Evolutionary conservation across 1,140 invertebrate species (phyloP), one percentile per base, ranked within the genome.

Genomic region (Ceratosolen fusciceps): DNA sequence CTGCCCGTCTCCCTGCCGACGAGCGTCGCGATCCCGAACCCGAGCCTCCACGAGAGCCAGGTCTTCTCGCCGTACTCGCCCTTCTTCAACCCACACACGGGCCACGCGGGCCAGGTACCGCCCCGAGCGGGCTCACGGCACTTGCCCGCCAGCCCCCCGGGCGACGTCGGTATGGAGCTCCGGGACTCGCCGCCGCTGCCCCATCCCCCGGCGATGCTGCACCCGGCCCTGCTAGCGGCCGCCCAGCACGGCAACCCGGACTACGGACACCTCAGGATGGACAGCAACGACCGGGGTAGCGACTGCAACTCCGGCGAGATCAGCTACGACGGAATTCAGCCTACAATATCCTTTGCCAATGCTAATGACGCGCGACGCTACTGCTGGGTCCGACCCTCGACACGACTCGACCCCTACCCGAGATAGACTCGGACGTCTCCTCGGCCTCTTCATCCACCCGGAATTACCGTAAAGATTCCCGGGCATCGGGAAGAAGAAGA

Each of bases 1-100:
- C 92, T 97, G 85, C 95, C 95, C 68, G 95, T 95, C 67, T 96
- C 96, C 77, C 92, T 98, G 87, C 96, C 96, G 79, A 97, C 96
- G 56, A 96, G 96, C 75, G 97, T 99, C 86, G 97, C 97, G 87
- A 98, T 99, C 90, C 96, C 97, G 73, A 98, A 98, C 90, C 97
- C 97, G 58, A 96, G 96, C 85, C 92, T 99, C 82, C 96, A 98
- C 91, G 97, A 98, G 90, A 97, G 96, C 81, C 96, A 98, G 91
- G 94, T 98, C 83, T 97, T 97, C 90, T 96, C 96, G 78, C 95
- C 96, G 77, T 96, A 96, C 90, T 95, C 94, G 86, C 95, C 95
- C 79, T 96, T 97, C 91, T 96, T 96, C 90, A 92, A 92, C 83
- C 92, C 92, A 71, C 93, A 93, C 83, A 90, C 82, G 79, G 89